A percentile compares a stretch with the other conserved stretches of the same genome.
Conservation (phyloP, 1,140 invertebrate species). For the Andricus grossulariae region DNA sequence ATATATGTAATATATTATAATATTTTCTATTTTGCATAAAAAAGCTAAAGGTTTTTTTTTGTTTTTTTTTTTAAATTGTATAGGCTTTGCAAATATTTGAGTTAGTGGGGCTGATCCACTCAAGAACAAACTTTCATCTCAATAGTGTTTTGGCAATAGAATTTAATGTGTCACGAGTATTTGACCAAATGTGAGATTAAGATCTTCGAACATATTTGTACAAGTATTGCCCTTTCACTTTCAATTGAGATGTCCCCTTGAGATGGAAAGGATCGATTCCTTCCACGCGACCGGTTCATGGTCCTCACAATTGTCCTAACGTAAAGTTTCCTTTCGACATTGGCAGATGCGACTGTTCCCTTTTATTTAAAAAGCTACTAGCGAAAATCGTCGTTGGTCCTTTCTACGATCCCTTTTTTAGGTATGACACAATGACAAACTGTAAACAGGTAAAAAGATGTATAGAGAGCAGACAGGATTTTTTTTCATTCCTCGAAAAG, state of each 20-base stretch:
- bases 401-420: neutral
- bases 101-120: neutral
- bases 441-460: constrained; percentile 9
- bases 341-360: constrained; percentile 27
- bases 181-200: constrained; percentile 22
- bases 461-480: constrained; percentile 10
- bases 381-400: constrained; percentile 8
- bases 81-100: no score
- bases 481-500: no score
- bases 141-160: neutral
- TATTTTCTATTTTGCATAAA: no score
- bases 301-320: constrained; percentile 20
- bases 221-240: constrained; percentile 18
- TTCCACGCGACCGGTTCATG: constrained; percentile 2
- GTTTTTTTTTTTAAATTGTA: no score
- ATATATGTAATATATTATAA: no score
- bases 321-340: constrained; percentile 3
- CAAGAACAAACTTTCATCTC: neutral
- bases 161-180: constrained; percentile 9
- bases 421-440: constrained; percentile 9
- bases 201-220: constrained; percentile 11
- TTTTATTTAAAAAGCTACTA: constrained; percentile 16
- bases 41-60: no score
- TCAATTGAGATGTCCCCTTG: constrained; percentile 17
- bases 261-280: constrained; percentile 16